Evolutionary conservation across 2,888 invertebrate species (phyloP).

Genomic region (Eristalis tenax): DNA sequence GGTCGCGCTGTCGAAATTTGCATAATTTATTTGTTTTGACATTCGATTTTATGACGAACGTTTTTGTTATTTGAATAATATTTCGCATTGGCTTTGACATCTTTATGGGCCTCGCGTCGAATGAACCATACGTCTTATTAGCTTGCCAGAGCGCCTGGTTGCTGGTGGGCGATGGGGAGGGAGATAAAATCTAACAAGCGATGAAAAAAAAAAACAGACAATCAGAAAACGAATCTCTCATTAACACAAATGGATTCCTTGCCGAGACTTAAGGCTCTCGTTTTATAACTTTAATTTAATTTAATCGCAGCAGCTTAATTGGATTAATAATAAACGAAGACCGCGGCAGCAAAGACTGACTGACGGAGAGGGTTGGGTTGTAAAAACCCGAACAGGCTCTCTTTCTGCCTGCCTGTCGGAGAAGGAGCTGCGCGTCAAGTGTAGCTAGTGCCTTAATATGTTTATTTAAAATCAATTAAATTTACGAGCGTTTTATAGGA

Average conservation of each 20-base stretch:
- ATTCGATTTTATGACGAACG: constrained; percentile 71
- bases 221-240: constrained; percentile 7
- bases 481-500: constrained; percentile 65
- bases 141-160: neutral
- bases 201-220: neutral
- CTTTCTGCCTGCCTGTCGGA: neutral
- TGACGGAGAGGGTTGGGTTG: neutral
- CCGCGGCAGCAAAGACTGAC: neutral
- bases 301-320: constrained; percentile 59
- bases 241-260: constrained; percentile 31
- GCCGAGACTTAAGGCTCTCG: constrained; percentile 16
- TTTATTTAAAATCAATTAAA: constrained; percentile 65
- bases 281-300: constrained; percentile 44
- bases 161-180: too few species aligned
- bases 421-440: neutral
- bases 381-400: constrained; percentile 6
- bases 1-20: constrained; percentile 63
- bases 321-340: constrained; percentile 55
- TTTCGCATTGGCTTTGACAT: constrained; percentile 63
- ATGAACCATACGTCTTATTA: constrained; percentile 28
- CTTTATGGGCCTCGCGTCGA: constrained; percentile 35
- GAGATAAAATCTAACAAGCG: neutral
- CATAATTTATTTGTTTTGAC: constrained; percentile 70
- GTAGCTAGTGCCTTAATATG: constrained; percentile 36
- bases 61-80: constrained; percentile 68